phyloP scores from a whole-genome alignment of 2,888 invertebrate species.

The Drosophila eohydei region DNA sequence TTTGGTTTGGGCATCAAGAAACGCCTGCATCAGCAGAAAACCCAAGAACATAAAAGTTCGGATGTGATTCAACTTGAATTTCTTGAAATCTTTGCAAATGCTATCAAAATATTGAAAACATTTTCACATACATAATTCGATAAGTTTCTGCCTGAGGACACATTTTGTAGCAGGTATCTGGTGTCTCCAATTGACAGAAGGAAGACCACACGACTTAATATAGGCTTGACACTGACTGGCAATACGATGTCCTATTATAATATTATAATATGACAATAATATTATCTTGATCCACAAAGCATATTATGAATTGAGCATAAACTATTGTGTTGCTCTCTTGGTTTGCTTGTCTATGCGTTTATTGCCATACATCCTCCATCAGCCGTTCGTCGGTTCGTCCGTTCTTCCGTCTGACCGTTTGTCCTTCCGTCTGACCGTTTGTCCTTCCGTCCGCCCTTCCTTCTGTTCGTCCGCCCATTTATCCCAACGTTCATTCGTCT shows the following conservation, averaged over 20 bases:
- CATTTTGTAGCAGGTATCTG: neutral
- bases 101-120: slow-evolving; percentile 25
- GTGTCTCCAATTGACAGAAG: neutral
- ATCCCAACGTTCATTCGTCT: neutral
- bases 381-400: neutral
- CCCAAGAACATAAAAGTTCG: neutral
- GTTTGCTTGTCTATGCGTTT: neutral
- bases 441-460: neutral
- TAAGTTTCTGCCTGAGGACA: neutral
- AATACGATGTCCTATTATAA: too few species aligned
- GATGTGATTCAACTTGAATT: slow-evolving; percentile 13
- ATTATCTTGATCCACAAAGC: neutral
- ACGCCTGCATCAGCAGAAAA: slow-evolving; percentile 21
- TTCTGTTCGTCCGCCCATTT: too few species aligned
- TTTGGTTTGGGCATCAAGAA: slow-evolving; percentile 33
- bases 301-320: neutral
- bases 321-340: too few species aligned
- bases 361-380: neutral
- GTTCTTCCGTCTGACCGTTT: too few species aligned
- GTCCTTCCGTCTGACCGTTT: too few species aligned
- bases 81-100: slow-evolving; percentile 13
- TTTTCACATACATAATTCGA: slow-evolving; percentile 2
- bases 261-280: neutral
- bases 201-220: neutral
- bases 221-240: too few species aligned